These are phyloP conservation scores for Thamnophis elegans DNA, from an alignment of 2,797 vertebrate species.

Conservation along the genomic window DNA sequence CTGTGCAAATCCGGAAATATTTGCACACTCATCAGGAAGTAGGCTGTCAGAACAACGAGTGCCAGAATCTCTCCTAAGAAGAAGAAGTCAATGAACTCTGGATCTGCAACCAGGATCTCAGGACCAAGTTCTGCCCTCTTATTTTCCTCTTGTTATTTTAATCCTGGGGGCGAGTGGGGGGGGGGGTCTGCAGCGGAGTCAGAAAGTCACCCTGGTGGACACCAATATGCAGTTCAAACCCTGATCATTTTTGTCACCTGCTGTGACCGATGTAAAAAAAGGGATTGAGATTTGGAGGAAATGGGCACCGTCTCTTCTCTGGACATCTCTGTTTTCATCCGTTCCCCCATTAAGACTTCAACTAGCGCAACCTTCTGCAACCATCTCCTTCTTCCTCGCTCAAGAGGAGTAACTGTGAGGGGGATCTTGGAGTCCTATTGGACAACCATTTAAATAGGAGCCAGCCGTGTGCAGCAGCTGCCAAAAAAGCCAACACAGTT, in stretches of 20 bases:
- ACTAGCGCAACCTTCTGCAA: not conserved
- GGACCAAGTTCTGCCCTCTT: not conserved
- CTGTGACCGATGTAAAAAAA: not conserved
- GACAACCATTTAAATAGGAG: too few relatives aligned
- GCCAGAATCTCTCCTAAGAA: not conserved
- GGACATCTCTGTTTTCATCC: not conserved
- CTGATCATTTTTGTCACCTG: not conserved
- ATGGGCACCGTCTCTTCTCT: not conserved
- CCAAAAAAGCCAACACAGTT: too few relatives aligned
- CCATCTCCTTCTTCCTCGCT: not conserved
- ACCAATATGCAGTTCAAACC: not conserved
- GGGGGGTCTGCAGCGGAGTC: not conserved
- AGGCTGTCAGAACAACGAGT: not conserved
- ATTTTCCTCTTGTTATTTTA: not conserved
- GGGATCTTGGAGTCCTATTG: too few relatives aligned
- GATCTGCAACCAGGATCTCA: not conserved
- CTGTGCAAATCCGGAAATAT: not conserved
- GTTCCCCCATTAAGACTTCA: not conserved
- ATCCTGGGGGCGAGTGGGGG: too few relatives aligned
- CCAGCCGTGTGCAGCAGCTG: too few relatives aligned
- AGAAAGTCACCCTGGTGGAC: not conserved
- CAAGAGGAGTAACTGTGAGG: too few relatives aligned
- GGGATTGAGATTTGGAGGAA: not conserved
- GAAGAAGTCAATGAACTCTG: not conserved
- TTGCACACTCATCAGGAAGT: not conserved